Percentiles rank a stretch among this genome's conserved stretches.
Evolutionary conservation across 2,797 vertebrate species (phyloP).

Genomic region (Cygnus olor): DNA sequence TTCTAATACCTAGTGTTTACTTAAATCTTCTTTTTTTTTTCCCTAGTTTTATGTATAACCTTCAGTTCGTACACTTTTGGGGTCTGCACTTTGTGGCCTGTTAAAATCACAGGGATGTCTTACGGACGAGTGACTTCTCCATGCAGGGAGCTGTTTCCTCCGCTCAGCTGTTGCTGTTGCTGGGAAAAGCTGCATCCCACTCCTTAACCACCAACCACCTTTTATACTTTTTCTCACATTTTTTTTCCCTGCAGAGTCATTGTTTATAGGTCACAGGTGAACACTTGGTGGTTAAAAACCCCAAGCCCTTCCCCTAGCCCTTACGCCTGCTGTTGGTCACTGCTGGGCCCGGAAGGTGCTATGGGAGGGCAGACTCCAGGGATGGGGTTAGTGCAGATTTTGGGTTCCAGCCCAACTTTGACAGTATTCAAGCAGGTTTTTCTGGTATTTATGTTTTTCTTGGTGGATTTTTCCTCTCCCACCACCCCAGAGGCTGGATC

Average conservation of each 20-base stretch:
- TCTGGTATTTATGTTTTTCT: not conserved
- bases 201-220: not conserved
- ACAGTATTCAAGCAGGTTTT: not conserved
- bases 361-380: not conserved
- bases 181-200: accelerated
- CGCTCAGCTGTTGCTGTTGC: too few species aligned
- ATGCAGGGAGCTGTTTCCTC: not conserved
- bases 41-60: not conserved
- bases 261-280: not conserved
- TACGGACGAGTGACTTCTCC: accelerated
- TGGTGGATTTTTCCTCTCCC: not conserved
- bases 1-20: accelerated
- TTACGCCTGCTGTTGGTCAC: not conserved
- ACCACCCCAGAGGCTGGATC: not conserved
- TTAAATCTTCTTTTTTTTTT: not conserved
- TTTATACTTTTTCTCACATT: not conserved
- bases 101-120: not conserved
- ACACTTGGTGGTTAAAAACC: not conserved
- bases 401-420: not conserved
- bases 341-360: not conserved
- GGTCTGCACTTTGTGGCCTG: not conserved
- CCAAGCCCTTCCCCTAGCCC: not conserved
- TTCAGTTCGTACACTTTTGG: not conserved
- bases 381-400: not conserved
- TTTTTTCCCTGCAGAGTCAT: not conserved